Evolutionary conservation across 2,113 vertebrate genomes (phyloP).

Genomic region (Natator depressus): DNA sequence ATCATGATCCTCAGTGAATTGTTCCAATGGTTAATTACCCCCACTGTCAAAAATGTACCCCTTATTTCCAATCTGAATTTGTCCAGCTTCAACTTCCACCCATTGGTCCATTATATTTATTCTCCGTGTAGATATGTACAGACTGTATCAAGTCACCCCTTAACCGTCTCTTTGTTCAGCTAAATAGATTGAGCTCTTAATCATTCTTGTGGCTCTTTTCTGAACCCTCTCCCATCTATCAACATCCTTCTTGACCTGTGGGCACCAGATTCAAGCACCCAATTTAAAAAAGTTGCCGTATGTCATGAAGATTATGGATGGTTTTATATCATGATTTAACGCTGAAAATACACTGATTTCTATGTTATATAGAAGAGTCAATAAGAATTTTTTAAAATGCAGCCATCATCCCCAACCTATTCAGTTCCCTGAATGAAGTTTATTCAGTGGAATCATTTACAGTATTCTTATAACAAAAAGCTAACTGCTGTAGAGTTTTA

Average conservation of each 20-base stretch:
- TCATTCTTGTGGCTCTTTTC: not conserved
- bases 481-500: conserved; percentile 6
- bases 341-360: conserved; percentile 42
- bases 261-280: not conserved
- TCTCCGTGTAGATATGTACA: not conserved
- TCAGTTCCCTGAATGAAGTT: conserved; percentile 26
- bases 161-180: not conserved
- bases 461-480: not conserved
- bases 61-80: not conserved
- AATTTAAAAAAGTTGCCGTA: conserved; percentile 17
- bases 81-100: not conserved
- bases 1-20: not conserved
- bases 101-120: not conserved
- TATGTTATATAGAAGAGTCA: conserved; percentile 38
- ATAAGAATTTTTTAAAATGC: conserved; percentile 31
- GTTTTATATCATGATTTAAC: conserved; percentile 57
- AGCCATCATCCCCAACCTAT: not conserved
- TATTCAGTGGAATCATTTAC: conserved; percentile 1
- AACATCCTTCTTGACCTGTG: not conserved
- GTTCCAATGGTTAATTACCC: not conserved
- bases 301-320: conserved; percentile 34
- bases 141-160: not conserved
- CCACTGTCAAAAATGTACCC: not conserved
- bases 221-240: not conserved
- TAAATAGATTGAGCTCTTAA: not conserved